Evolutionary conservation across 2,113 vertebrate species (phyloP).

Genomic region (Eclectus roratus): DNA sequence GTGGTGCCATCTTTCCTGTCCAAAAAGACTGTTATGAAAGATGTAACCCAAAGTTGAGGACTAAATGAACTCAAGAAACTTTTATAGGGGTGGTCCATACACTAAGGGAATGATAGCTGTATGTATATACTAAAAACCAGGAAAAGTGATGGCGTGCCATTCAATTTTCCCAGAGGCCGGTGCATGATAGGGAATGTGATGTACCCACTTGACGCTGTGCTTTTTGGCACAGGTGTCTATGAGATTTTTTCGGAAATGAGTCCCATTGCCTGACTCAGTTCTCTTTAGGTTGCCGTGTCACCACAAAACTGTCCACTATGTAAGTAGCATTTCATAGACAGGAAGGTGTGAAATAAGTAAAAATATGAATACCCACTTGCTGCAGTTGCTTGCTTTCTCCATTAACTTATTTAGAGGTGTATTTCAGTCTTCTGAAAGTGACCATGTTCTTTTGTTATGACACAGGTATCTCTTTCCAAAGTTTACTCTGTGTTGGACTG

Average conservation of each 20-base stretch:
- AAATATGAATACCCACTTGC: background rate
- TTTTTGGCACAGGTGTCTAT: background rate
- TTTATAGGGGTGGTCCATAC: too few relatives aligned
- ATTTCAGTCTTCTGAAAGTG: background rate
- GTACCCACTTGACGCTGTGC: background rate
- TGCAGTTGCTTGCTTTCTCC: background rate
- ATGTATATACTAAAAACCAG: too few relatives aligned
- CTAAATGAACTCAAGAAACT: too few relatives aligned
- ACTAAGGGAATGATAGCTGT: too few relatives aligned
- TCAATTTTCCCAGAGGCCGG: background rate
- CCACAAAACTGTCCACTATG: background rate
- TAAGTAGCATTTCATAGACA: background rate
- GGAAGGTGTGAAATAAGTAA: background rate
- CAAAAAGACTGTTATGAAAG: too few relatives aligned
- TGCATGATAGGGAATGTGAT: background rate
- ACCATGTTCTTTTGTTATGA: background rate
- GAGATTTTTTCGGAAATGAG: background rate
- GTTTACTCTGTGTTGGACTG: slow-evolving; percentile 88
- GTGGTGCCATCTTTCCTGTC: too few relatives aligned
- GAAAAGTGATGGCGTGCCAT: background rate
- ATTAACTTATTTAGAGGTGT: background rate
- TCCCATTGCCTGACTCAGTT: background rate
- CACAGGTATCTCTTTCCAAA: slow-evolving; percentile 85
- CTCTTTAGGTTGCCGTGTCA: background rate
- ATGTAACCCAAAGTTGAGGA: too few relatives aligned